Conservation (phyloP, 2,888 invertebrate species). For the Pyrochroa serraticornis region DNA sequence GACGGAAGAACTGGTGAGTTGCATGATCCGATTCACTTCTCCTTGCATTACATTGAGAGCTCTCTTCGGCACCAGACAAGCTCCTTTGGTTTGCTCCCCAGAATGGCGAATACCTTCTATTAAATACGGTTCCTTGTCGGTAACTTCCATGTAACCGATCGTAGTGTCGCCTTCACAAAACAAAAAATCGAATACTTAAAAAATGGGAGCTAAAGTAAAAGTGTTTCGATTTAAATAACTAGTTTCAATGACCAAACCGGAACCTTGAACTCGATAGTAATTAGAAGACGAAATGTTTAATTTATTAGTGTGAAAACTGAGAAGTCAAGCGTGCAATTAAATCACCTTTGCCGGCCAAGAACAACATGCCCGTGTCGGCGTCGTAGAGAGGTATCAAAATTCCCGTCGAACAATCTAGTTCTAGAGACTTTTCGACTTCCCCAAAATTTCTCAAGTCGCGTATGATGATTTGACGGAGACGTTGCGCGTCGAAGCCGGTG, state of each 20-base stretch:
- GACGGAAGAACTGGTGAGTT: constrained; percentile 84
- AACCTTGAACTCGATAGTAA: neutral
- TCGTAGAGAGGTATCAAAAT: constrained; percentile 93
- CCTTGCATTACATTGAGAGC: constrained; percentile 96
- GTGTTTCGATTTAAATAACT: neutral
- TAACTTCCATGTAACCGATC: constrained; percentile 88
- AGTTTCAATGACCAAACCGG: neutral
- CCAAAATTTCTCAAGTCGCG: constrained; percentile 84
- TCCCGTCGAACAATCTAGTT: constrained; percentile 86
- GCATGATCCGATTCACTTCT: constrained; percentile 90
- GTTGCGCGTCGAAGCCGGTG: constrained; percentile 88
- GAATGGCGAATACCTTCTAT: constrained; percentile 87
- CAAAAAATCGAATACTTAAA: neutral
- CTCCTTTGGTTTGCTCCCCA: constrained; percentile 95
- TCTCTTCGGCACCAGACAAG: constrained; percentile 89
- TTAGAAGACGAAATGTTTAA: neutral
- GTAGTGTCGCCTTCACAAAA: constrained; percentile 75
- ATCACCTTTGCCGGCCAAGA: constrained; percentile 87
- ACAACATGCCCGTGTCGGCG: constrained; percentile 92
- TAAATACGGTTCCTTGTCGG: constrained; percentile 87
- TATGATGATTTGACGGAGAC: constrained; percentile 86
- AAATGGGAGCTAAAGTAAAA: neutral
- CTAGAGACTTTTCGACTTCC: constrained; percentile 77
- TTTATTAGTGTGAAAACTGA: neutral
- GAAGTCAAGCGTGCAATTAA: neutral